Conservation (phyloP, 2,113 vertebrate genomes). For the Centropus unirufus region DNA sequence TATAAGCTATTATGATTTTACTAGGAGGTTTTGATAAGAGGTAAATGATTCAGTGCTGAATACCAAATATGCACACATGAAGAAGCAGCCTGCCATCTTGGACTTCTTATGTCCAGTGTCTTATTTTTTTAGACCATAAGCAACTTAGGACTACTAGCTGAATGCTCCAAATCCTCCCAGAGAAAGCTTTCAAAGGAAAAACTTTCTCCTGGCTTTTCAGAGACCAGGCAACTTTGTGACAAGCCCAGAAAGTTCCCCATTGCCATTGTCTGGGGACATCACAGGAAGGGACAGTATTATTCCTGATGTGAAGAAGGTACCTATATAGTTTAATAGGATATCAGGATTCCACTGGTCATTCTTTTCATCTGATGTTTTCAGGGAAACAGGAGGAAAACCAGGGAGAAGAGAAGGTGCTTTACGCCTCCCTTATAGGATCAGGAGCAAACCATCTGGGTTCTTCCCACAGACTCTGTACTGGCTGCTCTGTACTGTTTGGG, state of each 20-base stretch:
- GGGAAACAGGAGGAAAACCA: neutral
- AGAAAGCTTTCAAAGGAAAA: neutral
- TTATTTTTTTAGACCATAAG: neutral
- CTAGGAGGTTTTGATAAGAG: neutral
- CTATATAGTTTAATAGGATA: neutral
- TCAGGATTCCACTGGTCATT: neutral
- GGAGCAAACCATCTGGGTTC: accelerated
- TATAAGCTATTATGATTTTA: neutral
- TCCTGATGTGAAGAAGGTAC: neutral
- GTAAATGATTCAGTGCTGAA: neutral
- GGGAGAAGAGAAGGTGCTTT: too few relatives aligned
- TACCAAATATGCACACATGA: accelerated
- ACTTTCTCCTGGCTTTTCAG: neutral
- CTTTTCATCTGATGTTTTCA: neutral
- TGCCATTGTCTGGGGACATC: neutral
- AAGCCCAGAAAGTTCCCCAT: neutral
- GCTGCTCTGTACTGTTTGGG: too few relatives aligned
- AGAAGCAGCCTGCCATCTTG: neutral
- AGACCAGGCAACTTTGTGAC: neutral
- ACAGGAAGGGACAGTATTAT: neutral
- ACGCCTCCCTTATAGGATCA: neutral
- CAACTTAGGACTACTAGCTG: neutral
- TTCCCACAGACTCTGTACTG: accelerated
- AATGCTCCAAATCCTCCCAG: neutral
- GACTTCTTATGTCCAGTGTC: neutral